Percentiles rank a stretch among this genome's conserved stretches.
Conservation (phyloP, 1,140 invertebrate species). For the Drosophila cardini region DNA sequence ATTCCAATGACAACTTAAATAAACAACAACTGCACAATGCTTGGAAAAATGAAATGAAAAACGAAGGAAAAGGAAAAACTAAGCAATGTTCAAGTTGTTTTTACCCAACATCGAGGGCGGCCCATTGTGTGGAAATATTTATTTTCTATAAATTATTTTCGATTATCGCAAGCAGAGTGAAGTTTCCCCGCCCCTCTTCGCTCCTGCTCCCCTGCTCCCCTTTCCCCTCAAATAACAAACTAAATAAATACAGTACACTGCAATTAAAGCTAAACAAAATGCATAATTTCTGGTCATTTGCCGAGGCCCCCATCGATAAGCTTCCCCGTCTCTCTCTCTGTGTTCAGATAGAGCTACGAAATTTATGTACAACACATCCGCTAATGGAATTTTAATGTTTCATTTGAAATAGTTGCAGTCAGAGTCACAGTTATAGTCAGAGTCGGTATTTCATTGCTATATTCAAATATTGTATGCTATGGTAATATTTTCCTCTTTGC, state of each 20-base stretch:
- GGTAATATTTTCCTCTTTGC: constrained; percentile 3
- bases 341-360: constrained; percentile 21
- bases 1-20: constrained; percentile 83
- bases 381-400: constrained; percentile 83
- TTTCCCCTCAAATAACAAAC: background rate
- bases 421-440: constrained; percentile 54
- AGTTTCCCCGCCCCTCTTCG: background rate
- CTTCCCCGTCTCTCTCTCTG: background rate
- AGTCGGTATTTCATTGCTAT: constrained; percentile 43
- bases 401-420: constrained; percentile 67
- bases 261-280: constrained; percentile 80
- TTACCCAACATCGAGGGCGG: constrained; percentile 61
- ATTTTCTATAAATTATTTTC: constrained; percentile 83
- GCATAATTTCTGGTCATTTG: constrained; percentile 77
- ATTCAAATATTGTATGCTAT: constrained; percentile 60
- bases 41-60: constrained; percentile 16
- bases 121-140: constrained; percentile 75
- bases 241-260: constrained; percentile 63
- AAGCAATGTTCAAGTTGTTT: constrained; percentile 53
- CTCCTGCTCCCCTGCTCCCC: background rate
- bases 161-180: constrained; percentile 59
- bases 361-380: constrained; percentile 71
- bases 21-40: constrained; percentile 74
- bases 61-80: constrained; percentile 23
- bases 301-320: constrained; percentile 27